These are phyloP conservation scores for Salminus brasiliensis DNA, from an alignment of 2,113 vertebrate genomes.

Conservation along the genomic window DNA sequence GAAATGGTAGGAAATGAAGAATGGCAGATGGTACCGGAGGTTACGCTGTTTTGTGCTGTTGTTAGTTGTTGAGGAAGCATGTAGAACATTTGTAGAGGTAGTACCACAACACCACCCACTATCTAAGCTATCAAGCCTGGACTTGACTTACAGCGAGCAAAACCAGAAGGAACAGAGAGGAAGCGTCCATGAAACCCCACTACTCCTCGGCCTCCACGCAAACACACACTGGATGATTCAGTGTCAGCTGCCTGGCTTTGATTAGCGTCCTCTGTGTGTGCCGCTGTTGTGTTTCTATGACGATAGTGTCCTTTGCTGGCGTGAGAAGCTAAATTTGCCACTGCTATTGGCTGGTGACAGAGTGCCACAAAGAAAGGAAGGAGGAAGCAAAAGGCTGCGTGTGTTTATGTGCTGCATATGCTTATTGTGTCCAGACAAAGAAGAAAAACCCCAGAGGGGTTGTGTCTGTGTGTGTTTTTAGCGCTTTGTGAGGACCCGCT, in stretches of 20 bases:
- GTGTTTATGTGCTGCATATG: background rate
- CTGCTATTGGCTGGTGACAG: background rate
- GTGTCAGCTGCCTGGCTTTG: conserved; percentile 1
- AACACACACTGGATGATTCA: conserved; percentile 4
- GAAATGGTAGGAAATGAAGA: no score
- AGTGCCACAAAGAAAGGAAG: background rate
- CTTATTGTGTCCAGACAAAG: background rate
- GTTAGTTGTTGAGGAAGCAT: no score
- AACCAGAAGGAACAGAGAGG: background rate
- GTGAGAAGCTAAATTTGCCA: background rate
- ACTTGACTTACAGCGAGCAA: background rate
- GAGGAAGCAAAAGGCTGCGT: background rate
- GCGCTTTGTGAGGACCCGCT: background rate
- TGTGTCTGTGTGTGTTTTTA: background rate
- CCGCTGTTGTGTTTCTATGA: conserved; percentile 29
- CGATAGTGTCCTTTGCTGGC: background rate
- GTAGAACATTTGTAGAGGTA: no score
- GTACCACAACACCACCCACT: no score
- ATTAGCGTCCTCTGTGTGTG: background rate
- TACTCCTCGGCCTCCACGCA: background rate
- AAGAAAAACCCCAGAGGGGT: background rate
- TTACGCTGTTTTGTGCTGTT: no score
- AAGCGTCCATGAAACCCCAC: background rate
- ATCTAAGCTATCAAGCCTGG: no score
- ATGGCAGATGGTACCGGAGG: no score